Conservation (phyloP, 2,888 invertebrate genomes). For the Tipula unca region DNA sequence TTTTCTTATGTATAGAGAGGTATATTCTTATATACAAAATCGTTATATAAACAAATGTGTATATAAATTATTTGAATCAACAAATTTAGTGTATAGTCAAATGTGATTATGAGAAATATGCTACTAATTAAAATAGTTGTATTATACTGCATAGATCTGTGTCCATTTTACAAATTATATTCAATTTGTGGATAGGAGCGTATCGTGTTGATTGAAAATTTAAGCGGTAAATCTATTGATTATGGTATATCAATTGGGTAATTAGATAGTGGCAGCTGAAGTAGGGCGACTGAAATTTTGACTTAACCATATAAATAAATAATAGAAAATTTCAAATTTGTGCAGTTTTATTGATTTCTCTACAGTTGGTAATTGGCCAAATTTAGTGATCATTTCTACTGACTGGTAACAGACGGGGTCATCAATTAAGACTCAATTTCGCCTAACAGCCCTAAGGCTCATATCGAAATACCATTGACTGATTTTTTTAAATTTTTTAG, state of each 20-base stretch:
- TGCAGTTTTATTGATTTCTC: too few species aligned
- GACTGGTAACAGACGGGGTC: too few species aligned
- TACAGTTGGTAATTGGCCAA: too few species aligned
- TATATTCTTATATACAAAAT: background rate
- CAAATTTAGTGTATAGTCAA: background rate
- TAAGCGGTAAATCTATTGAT: background rate
- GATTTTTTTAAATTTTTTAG: too few species aligned
- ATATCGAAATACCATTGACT: too few species aligned
- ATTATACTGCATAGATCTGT: background rate
- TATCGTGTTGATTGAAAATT: background rate
- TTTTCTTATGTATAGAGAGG: background rate
- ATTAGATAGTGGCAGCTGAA: background rate
- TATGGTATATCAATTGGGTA: background rate
- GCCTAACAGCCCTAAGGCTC: too few species aligned
- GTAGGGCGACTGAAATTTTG: background rate
- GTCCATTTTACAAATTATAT: background rate
- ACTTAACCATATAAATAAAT: too few species aligned
- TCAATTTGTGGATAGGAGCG: background rate
- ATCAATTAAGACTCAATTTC: too few species aligned
- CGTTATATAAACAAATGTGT: background rate
- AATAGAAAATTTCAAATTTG: too few species aligned
- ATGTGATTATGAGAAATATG: background rate
- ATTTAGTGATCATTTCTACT: too few species aligned
- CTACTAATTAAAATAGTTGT: slow-evolving; percentile 2
- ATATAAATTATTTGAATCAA: background rate